phyloP scores from a whole-genome alignment of 2,888 invertebrate species.

The Drosophila antonietae region DNA sequence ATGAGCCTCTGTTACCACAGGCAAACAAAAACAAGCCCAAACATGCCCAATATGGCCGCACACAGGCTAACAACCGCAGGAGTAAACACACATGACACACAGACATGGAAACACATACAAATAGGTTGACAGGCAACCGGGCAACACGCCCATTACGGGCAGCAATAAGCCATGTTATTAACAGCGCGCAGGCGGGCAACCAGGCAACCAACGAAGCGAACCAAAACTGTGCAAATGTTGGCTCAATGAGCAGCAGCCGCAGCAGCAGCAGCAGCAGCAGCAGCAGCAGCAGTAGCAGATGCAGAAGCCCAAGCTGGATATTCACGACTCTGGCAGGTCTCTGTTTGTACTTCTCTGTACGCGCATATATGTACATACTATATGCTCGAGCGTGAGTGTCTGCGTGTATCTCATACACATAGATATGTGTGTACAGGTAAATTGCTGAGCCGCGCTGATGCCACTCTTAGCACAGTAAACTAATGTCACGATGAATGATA shows the following conservation, averaged over 20 bases:
- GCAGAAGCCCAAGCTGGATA: constrained; percentile 15
- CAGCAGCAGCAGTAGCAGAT: background rate
- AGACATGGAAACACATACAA: constrained; percentile 12
- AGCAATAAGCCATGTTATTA: constrained; percentile 78
- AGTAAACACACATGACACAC: constrained; percentile 54
- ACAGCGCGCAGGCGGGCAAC: constrained; percentile 40
- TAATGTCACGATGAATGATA: constrained; percentile 60
- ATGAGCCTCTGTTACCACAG: constrained; percentile 37
- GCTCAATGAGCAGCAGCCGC: constrained; percentile 40
- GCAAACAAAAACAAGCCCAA: constrained; percentile 66
- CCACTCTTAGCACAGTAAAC: constrained; percentile 66
- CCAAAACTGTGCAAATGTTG: constrained; percentile 73
- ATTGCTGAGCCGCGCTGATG: constrained; percentile 30
- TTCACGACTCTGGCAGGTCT: constrained; percentile 19
- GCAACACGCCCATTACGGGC: constrained; percentile 64
- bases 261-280: constrained; percentile 14
- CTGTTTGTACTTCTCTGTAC: constrained; percentile 33
- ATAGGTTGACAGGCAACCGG: constrained; percentile 52
- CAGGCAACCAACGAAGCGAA: constrained; percentile 51
- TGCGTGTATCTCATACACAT: constrained; percentile 1
- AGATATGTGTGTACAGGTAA: constrained; percentile 23
- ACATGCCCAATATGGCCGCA: constrained; percentile 48
- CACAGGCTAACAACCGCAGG: constrained; percentile 66
- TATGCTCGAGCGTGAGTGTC: constrained; percentile 19
- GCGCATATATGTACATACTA: constrained; percentile 16